Conservation (phyloP, 1,140 invertebrate genomes). For the Potamilus streckersoni region DNA sequence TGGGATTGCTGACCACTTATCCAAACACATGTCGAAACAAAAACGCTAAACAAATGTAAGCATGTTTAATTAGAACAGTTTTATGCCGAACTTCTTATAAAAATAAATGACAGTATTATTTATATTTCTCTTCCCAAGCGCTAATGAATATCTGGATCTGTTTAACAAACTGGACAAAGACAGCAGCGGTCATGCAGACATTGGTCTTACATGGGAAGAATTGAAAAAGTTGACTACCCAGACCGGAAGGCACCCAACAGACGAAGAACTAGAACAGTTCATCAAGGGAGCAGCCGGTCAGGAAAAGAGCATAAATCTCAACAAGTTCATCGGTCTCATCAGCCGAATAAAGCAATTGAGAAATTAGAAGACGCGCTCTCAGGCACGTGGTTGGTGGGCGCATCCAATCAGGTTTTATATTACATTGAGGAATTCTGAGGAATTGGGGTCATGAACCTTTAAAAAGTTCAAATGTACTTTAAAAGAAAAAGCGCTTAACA, state of each 20-base stretch:
- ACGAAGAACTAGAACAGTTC: slow-evolving; percentile 7
- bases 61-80: too few species aligned
- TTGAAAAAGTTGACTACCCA: slow-evolving; percentile 39
- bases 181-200: slow-evolving; percentile 33
- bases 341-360: slow-evolving; percentile 15
- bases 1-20: too few species aligned
- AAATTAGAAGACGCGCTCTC: neutral
- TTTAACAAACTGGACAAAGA: slow-evolving; percentile 42
- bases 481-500: too few species aligned
- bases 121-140: slow-evolving; percentile 32
- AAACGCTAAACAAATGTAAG: too few species aligned
- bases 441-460: too few species aligned
- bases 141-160: slow-evolving; percentile 38
- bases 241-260: neutral
- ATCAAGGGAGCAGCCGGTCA: slow-evolving; percentile 11
- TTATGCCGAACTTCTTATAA: too few species aligned
- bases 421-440: too few species aligned
- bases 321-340: slow-evolving; percentile 23
- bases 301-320: slow-evolving; percentile 2
- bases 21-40: too few species aligned
- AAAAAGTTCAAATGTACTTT: too few species aligned
- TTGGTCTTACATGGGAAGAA: slow-evolving; percentile 37
- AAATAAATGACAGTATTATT: neutral
- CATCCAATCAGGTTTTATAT: too few species aligned
- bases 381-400: too few species aligned